Base-by-base conservation (phyloP, 2,888 invertebrate species). In the Cepaea hortensis region DNA sequence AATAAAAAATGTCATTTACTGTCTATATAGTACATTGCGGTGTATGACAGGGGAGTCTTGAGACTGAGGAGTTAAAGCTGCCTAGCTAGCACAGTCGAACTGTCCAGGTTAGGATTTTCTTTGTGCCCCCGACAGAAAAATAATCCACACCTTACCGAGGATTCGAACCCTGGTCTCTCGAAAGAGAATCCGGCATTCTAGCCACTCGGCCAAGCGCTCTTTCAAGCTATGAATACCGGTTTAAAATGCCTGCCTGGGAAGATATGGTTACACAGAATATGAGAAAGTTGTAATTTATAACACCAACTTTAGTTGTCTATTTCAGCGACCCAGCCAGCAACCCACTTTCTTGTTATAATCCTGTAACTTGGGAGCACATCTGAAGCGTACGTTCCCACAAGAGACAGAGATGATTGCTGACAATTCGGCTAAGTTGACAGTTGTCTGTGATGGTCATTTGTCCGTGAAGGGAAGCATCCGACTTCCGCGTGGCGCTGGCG, bases 381-480 rank as follows among this genome's bases (percentile, higher is more conserved):
- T 46, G 55, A 77, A 55, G 18, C 20, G 3, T 1, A 6, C 4
- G 55, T 6, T 3, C 15, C 15, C 20, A 61, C 55, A 5, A 23
- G 77, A 20, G 77, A 55, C 55, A 55, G 75, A 50, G 77, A 77
- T 55, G 55, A 77, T 23, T 77, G 61, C 23, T 13, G 62, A 62
- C 79, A 18, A 46, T 62, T 61, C 61, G 20, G 35, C 35, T 18
- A 61, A 46, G 46, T 68, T 55, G 81, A 70, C 9, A 15, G 48
- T 70, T 73, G 82, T 50, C 46, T 79, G 23, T 55, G 79, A 50
- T 85, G 85, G 79, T 85, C 84, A 85, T 85, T 79, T 85, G 85
- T 62, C 79, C 85, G 85, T 85, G 85, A 85, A 77, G 77, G 77
- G 79, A 23, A 76, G 77, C 84, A 68, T 77, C 85, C 77, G 79